These are phyloP conservation scores for Penaeus japonicus DNA, from an alignment of 1,140 invertebrate genomes.

Conservation along the genomic window DNA sequence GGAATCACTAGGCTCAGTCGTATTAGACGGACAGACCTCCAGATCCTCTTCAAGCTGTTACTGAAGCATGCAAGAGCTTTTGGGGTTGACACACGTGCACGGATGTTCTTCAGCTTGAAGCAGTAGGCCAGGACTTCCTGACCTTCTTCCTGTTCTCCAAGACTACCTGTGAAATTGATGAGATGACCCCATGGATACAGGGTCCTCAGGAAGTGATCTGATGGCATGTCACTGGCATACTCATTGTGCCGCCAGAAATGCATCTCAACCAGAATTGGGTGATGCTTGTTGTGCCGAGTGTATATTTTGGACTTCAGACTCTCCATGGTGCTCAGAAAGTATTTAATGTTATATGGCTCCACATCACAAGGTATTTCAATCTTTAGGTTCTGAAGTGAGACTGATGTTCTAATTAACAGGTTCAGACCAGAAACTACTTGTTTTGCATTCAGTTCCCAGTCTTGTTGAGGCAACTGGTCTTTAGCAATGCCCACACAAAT, in stretches of 20 bases:
- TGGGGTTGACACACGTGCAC: background rate
- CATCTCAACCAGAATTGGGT: constrained; percentile 1
- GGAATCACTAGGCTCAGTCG: background rate
- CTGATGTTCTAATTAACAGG: background rate
- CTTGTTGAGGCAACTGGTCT: background rate
- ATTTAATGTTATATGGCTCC: constrained; percentile 19
- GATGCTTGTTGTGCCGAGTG: background rate
- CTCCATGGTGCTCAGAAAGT: background rate
- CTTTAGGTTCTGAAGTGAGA: background rate
- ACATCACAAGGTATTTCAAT: constrained; percentile 3
- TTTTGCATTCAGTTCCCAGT: background rate
- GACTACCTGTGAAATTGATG: constrained; percentile 9
- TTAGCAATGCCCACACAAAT: background rate
- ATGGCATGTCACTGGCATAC: background rate
- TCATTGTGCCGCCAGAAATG: constrained; percentile 15
- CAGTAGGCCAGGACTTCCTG: constrained; percentile 3
- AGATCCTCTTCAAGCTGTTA: background rate
- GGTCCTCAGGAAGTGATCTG: background rate
- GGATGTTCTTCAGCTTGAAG: constrained; percentile 23
- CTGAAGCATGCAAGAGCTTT: background rate
- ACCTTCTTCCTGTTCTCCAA: constrained; percentile 7
- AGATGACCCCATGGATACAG: constrained; percentile 26
- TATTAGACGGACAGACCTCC: background rate
- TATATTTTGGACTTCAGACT: background rate
- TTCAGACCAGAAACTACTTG: constrained; percentile 7